Base-by-base conservation (phyloP, 2,113 vertebrate species). In the Plecturocebus donacophilus region DNA sequence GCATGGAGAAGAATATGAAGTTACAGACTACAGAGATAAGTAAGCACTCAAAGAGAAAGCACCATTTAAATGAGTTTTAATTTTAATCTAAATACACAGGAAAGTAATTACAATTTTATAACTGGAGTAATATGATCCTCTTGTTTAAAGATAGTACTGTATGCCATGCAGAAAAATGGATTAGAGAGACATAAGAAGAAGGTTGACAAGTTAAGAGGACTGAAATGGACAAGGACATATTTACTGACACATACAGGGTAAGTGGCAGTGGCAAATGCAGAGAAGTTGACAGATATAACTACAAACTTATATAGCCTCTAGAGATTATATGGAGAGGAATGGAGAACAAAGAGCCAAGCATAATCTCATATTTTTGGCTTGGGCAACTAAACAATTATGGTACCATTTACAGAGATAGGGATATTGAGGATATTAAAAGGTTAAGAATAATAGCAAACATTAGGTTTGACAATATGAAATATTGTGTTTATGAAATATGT, bases 81-180 rank as follows among this genome's bases (percentile, higher is more conserved):
- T 90, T 94, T 96, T 80, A 90, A 79, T 76, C 45, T 90, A 83
- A 61, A 52, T 82, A 40, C 21, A 56, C 38, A 85, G 30, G 13
- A 30, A 84, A 80, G 4, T 35, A 61, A 87, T 40, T 7, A 25
- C 47, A 76, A 40, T 20, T 5, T 75, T 80, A 82, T 58, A n/a
- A 32, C 4, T 4, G 3, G 20, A 75, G 12, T 91, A 8, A 35
- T 49, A 10, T 3, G 10, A n/a, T 38, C 12, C 30, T 88, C 5
- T 40, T 75, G 45, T 76, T 85, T 32, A 49, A 38, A 25, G 2
- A 17, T 61, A 58, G 73, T 93, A 90, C 40, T 87, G 19, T 6
- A 49, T n/a, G 80, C 25, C 6, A 11, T n/a, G 2, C 13, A 42
- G 45, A 89, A 23, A 23, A 92, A 77, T 47, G 14, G 20, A 49